These are phyloP conservation scores for Erythrolamprus reginae DNA, from an alignment of 2,113 vertebrate genomes.

Conservation along the genomic window DNA sequence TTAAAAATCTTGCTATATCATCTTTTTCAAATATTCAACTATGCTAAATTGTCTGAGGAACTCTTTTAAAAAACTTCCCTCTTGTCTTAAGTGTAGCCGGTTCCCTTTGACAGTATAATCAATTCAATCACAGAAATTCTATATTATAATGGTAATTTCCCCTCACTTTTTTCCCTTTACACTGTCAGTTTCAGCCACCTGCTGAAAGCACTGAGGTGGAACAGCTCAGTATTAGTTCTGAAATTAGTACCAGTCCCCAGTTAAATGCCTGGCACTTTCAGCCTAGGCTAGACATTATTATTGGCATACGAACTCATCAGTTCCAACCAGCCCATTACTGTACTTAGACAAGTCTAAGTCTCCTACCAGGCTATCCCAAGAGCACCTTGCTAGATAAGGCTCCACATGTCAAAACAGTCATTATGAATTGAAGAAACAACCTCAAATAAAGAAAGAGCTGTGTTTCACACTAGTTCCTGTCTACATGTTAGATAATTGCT, in stretches of 20 bases:
- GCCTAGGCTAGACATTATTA: conserved; percentile 73
- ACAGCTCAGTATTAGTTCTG: conserved; percentile 92
- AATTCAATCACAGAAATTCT: conserved; percentile 84
- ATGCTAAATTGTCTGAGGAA: conserved; percentile 55
- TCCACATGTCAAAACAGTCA: conserved; percentile 24
- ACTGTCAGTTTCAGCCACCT: conserved; percentile 81
- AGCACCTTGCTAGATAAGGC: conserved; percentile 48
- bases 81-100: conserved; percentile 58
- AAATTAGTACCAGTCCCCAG: conserved; percentile 93
- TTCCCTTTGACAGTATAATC: conserved; percentile 78
- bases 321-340: conserved; percentile 67
- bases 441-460: neutral
- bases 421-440: conserved; percentile 39
- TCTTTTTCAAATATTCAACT: conserved; percentile 63
- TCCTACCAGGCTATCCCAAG: conserved; percentile 61
- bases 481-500: neutral
- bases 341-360: conserved; percentile 61
- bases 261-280: conserved; percentile 87
- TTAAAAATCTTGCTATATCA: conserved; percentile 55
- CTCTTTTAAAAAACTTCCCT: conserved; percentile 56
- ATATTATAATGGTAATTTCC: conserved; percentile 83
- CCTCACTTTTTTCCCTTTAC: conserved; percentile 68
- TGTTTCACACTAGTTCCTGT: neutral
- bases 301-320: conserved; percentile 79
- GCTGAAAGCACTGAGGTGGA: conserved; percentile 84